Evolutionary conservation across 2,888 invertebrate species (phyloP).

Genomic region (Branchellion lobata): DNA sequence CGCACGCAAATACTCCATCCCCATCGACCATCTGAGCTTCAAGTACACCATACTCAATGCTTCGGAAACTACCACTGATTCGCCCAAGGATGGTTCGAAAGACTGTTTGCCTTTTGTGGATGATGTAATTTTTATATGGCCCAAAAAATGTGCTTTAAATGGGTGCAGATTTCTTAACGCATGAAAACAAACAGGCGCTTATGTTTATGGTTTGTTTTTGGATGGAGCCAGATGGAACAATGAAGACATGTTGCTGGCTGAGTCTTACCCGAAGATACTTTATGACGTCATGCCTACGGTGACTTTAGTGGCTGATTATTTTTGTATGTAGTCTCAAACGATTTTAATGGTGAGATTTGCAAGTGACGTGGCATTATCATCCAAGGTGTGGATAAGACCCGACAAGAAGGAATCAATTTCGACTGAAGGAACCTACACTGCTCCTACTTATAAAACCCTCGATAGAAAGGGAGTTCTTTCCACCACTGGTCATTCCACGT

Average conservation of each 20-base stretch:
- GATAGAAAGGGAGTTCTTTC: slow-evolving; percentile 49
- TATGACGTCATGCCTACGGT: slow-evolving; percentile 76
- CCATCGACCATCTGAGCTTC: slow-evolving; percentile 62
- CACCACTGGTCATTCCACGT: slow-evolving; percentile 64
- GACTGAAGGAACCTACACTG: slow-evolving; percentile 70
- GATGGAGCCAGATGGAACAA: slow-evolving; percentile 64
- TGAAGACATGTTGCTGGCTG: slow-evolving; percentile 67
- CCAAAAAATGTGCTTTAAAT: not conserved
- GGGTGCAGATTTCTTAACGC: not conserved
- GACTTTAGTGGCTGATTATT: slow-evolving; percentile 50
- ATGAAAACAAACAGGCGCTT: slow-evolving; percentile 58
- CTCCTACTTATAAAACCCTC: slow-evolving; percentile 50
- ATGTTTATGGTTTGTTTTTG: slow-evolving; percentile 62
- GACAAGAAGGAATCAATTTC: slow-evolving; percentile 69
- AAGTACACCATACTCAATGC: slow-evolving; percentile 68
- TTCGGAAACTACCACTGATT: slow-evolving; percentile 59
- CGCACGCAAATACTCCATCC: slow-evolving; percentile 64
- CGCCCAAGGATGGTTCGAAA: slow-evolving; percentile 62
- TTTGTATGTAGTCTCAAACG: not conserved
- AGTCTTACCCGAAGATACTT: slow-evolving; percentile 80
- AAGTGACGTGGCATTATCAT: slow-evolving; percentile 38
- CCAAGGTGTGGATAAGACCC: slow-evolving; percentile 81
- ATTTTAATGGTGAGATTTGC: not conserved
- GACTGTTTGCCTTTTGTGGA: slow-evolving; percentile 14
- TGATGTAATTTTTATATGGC: not conserved